Evolutionary conservation across 1,140 invertebrate genomes (phyloP).

Genomic region (Drosophila rufa): DNA sequence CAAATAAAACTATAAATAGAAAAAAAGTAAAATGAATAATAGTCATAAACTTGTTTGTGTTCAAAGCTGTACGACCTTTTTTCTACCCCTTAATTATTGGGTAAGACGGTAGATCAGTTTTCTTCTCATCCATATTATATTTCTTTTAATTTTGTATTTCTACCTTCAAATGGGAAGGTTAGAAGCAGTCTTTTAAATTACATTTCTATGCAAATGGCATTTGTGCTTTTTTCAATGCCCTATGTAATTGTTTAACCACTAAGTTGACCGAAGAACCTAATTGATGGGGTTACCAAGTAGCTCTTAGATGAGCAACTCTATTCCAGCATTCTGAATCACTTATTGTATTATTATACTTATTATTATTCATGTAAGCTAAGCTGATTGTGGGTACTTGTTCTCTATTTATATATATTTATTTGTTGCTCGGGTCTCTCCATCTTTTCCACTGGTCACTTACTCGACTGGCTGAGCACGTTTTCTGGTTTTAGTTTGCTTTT

Average conservation of each 20-base stretch:
- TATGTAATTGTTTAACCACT: neutral
- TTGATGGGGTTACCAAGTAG: neutral
- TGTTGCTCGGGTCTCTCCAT: slow-evolving; percentile 3
- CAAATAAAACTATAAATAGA: slow-evolving; percentile 63
- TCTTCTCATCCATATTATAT: neutral
- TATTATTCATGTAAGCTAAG: slow-evolving; percentile 42
- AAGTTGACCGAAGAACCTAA: neutral
- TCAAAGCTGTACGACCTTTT: slow-evolving; percentile 51
- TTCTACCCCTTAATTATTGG: neutral
- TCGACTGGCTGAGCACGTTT: slow-evolving; percentile 53
- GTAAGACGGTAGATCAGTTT: slow-evolving; percentile 2
- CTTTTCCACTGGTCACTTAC: slow-evolving; percentile 18
- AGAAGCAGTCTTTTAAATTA: neutral
- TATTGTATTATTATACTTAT: slow-evolving; percentile 13
- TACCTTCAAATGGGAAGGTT: no score
- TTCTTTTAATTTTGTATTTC: neutral
- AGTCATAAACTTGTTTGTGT: slow-evolving; percentile 65
- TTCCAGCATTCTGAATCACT: neutral
- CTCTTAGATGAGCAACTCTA: neutral
- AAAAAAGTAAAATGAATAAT: slow-evolving; percentile 56
- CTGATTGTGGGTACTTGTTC: slow-evolving; percentile 14
- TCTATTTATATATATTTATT: slow-evolving; percentile 1
- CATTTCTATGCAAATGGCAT: neutral
- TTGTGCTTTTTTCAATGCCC: no score
- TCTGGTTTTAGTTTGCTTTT: slow-evolving; percentile 32